A percentile compares a stretch with the other conserved stretches of the same genome.
Conservation (phyloP, 2,113 vertebrate genomes). For the Coptodon bakossiorum region DNA sequence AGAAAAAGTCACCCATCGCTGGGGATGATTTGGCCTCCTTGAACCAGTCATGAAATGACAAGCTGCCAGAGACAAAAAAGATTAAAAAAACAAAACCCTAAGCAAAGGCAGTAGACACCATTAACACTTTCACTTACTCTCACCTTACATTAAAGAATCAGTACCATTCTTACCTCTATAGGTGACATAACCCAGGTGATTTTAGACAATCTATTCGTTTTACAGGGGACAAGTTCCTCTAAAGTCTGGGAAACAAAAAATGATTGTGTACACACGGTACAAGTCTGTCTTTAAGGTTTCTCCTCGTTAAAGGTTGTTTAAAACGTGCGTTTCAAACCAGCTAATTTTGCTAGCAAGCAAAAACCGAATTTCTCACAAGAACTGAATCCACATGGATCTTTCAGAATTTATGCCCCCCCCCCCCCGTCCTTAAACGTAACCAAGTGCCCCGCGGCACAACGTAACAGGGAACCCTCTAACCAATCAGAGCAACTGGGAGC, state of each 20-base stretch:
- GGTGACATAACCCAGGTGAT: neutral
- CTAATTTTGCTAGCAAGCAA: neutral
- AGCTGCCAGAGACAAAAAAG: rapidly evolving
- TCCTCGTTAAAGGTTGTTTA: neutral
- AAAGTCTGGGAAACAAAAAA: neutral
- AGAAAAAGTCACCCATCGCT: neutral
- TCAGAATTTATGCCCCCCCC: neutral
- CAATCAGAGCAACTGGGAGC: slow-evolving; percentile 55
- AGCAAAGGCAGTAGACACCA: neutral
- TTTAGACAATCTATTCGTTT: neutral
- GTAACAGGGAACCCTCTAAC: neutral
- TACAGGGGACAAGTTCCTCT: neutral
- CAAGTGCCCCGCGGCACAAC: neutral
- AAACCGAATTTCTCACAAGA: neutral
- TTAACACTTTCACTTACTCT: neutral
- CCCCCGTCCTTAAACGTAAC: neutral
- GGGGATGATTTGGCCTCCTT: neutral
- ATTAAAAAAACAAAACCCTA: neutral
- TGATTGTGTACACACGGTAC: neutral
- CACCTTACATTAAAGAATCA: neutral
- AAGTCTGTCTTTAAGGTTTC: neutral
- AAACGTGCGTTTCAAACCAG: neutral
- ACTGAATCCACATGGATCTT: neutral
- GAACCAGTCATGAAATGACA: neutral
- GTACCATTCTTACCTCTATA: neutral